These are phyloP conservation scores for Gephyroberyx darwinii DNA, from an alignment of 2,797 vertebrate genomes.

Conservation along the genomic window DNA sequence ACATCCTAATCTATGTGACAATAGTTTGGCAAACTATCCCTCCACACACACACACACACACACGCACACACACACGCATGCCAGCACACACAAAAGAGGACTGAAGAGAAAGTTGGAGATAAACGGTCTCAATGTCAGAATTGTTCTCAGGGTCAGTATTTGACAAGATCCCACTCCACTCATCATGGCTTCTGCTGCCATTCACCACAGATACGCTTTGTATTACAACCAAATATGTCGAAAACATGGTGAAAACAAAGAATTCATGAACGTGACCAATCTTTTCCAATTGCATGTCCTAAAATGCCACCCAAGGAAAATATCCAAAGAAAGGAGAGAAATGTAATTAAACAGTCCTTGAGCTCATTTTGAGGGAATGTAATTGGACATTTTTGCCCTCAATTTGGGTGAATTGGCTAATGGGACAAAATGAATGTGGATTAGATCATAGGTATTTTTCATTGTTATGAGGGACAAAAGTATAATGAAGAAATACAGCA, in stretches of 20 bases:
- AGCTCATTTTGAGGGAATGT: too few relatives aligned
- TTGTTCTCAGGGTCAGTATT: constrained; percentile 13
- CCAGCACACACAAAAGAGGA: not conserved
- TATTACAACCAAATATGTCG: not conserved
- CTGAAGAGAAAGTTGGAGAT: not conserved
- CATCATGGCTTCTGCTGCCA: not conserved
- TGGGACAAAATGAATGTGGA: not conserved
- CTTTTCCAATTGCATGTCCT: not conserved
- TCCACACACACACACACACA: not conserved
- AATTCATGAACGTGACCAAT: not conserved
- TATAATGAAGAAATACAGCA: too few relatives aligned
- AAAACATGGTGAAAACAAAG: not conserved
- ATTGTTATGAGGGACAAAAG: too few relatives aligned
- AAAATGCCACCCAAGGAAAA: not conserved
- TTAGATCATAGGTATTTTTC: not conserved
- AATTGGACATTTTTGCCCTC: too few relatives aligned
- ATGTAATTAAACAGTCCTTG: not conserved
- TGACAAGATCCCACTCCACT: not conserved
- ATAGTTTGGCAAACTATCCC: too few relatives aligned
- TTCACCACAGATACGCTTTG: constrained; percentile 1
- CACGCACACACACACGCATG: not conserved
- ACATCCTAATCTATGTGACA: too few relatives aligned
- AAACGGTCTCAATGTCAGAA: constrained; percentile 12
- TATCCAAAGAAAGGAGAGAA: not conserved
- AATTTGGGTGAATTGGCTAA: not conserved